These are phyloP conservation scores for Notiomystis cincta DNA, from an alignment of 2,113 vertebrate genomes.

Conservation along the genomic window DNA sequence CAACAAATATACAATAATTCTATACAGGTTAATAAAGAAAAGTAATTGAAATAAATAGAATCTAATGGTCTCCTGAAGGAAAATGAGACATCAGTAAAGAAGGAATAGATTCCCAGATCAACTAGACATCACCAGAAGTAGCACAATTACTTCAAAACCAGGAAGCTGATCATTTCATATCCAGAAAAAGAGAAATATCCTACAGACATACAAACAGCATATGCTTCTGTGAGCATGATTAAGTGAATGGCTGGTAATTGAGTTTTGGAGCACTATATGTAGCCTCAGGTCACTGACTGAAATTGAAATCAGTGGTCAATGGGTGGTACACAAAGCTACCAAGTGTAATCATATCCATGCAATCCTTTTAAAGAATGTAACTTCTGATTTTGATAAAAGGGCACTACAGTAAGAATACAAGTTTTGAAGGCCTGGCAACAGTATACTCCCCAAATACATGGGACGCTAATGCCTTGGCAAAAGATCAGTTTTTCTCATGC, in stretches of 20 bases:
- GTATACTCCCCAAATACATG: not conserved
- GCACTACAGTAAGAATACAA: not conserved
- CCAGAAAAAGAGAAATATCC: not conserved
- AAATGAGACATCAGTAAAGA: not conserved
- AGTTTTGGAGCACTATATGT: not conserved
- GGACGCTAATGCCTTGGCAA: not conserved
- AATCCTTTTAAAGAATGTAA: not conserved
- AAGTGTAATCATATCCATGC: fast-evolving
- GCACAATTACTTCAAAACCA: not conserved
- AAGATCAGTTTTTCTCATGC: not conserved
- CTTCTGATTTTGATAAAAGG: not conserved
- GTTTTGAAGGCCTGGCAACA: not conserved
- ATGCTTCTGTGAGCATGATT: not conserved
- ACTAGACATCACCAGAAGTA: not conserved
- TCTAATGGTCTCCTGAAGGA: not conserved
- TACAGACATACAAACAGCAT: not conserved
- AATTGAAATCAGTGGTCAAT: not conserved
- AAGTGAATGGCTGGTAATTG: not conserved
- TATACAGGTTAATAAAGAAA: not conserved
- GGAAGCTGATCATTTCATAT: not conserved
- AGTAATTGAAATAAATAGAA: not conserved
- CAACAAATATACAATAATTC: not conserved
- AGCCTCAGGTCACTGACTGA: not conserved
- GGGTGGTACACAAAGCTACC: not conserved
- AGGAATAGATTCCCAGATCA: not conserved